These are phyloP conservation scores for Drosophila tanythrix DNA, from an alignment of 2,888 invertebrate genomes.

Conservation along the genomic window DNA sequence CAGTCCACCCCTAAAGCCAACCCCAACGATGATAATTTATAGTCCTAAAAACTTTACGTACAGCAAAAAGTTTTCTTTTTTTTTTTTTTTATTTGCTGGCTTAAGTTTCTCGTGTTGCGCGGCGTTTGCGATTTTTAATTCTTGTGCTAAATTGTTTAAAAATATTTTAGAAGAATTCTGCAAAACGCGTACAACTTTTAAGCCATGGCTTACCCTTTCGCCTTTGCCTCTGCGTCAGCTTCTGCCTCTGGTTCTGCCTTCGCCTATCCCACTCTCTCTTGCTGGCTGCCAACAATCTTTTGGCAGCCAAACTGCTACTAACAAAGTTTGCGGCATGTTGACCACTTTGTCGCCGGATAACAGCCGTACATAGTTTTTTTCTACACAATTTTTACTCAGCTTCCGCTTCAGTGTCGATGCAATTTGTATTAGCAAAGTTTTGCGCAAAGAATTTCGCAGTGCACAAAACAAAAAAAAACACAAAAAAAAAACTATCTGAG, in stretches of 20 bases:
- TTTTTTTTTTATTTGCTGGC: constrained; percentile 21
- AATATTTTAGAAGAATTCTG: constrained; percentile 79
- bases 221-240: neutral
- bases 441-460: constrained; percentile 60
- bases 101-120: constrained; percentile 72
- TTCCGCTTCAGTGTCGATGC: constrained; percentile 77
- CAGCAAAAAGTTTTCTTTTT: constrained; percentile 51
- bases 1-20: neutral
- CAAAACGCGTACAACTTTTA: constrained; percentile 58
- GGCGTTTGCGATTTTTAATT: constrained; percentile 81
- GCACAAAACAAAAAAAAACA: constrained; percentile 28
- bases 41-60: constrained; percentile 80
- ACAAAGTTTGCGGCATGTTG: constrained; percentile 81
- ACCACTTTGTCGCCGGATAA: constrained; percentile 72
- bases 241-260: neutral
- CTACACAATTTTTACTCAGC: constrained; percentile 33
- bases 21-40: constrained; percentile 79
- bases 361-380: constrained; percentile 62
- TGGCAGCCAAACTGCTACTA: constrained; percentile 63
- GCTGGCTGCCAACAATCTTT: constrained; percentile 12
- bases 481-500: constrained; percentile 34
- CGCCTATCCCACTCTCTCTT: neutral
- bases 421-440: constrained; percentile 75
- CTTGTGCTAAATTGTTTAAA: constrained; percentile 80
- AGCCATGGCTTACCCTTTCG: neutral